phyloP scores from a whole-genome alignment of 2,888 invertebrate species.

The Mylabris sibirica region DNA sequence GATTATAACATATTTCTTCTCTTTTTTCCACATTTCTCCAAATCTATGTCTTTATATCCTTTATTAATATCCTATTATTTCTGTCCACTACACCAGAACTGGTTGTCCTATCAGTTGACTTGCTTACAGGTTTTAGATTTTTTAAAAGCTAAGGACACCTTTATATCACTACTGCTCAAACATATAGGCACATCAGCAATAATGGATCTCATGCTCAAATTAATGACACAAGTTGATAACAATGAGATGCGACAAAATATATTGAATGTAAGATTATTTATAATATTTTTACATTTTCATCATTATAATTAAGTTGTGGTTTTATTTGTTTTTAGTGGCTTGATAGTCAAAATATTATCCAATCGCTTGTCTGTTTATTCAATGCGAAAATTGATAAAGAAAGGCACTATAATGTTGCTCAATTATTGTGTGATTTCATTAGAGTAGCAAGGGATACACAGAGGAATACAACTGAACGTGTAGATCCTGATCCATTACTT shows the following conservation, averaged over 20 bases:
- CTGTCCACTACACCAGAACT: slow-evolving; percentile 70
- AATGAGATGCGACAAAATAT: slow-evolving; percentile 75
- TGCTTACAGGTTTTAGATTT: slow-evolving; percentile 92
- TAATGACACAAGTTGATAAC: slow-evolving; percentile 83
- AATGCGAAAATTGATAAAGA: slow-evolving; percentile 74
- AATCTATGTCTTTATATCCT: slow-evolving; percentile 33
- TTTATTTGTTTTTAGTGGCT: slow-evolving; percentile 76
- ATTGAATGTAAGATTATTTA: slow-evolving; percentile 67
- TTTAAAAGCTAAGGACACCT: slow-evolving; percentile 85
- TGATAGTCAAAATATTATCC: slow-evolving; percentile 85
- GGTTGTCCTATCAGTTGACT: slow-evolving; percentile 91
- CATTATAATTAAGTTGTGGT: slow-evolving; percentile 7
- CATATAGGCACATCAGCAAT: slow-evolving; percentile 95
- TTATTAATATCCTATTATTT: slow-evolving; percentile 41
- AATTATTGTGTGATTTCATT: slow-evolving; percentile 87
- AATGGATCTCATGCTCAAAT: slow-evolving; percentile 88
- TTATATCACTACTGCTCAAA: slow-evolving; percentile 84
- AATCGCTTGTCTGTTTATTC: slow-evolving; percentile 74
- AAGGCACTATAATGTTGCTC: slow-evolving; percentile 86
- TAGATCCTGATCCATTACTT: slow-evolving; percentile 76
- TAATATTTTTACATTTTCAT: background rate
- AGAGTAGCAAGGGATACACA: slow-evolving; percentile 69
- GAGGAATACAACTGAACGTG: slow-evolving; percentile 66
- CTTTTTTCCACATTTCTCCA: slow-evolving; percentile 41
- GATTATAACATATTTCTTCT: slow-evolving; percentile 44